Conservation (phyloP, 2,888 invertebrate genomes). For the Philhelius pedissequus region DNA sequence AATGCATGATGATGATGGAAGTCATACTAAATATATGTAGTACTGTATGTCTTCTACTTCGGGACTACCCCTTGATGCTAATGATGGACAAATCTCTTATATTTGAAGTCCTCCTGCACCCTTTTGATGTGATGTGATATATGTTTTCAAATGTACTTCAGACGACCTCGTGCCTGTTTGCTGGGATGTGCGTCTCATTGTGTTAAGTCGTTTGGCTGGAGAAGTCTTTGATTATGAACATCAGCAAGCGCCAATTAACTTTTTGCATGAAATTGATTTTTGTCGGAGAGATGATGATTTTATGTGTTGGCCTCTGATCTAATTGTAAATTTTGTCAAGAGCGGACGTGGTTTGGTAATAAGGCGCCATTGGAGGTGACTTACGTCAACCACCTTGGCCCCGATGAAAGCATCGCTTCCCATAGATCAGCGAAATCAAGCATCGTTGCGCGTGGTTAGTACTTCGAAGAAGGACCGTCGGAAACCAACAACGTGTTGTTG, state of each 20-base stretch:
- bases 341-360: not conserved
- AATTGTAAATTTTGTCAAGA: not conserved
- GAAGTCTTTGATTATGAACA: constrained; percentile 28
- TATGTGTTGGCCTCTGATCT: not conserved
- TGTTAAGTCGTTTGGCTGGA: not conserved
- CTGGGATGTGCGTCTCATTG: not conserved
- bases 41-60: not conserved
- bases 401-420: no score
- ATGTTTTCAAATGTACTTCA: constrained; percentile 8
- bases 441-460: no score
- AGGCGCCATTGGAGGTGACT: no score
- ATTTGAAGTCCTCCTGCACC: not conserved
- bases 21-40: no score
- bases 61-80: not conserved
- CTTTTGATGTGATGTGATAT: constrained; percentile 10
- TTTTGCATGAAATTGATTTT: constrained; percentile 48
- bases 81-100: constrained; percentile 6
- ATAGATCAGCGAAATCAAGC: no score
- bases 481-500: no score
- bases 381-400: no score
- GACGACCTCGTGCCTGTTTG: constrained; percentile 33
- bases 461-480: no score
- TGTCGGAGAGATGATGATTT: constrained; percentile 15
- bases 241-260: constrained; percentile 36
- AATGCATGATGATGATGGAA: constrained; percentile 24